Base-by-base conservation (phyloP, 2,113 vertebrate species). In the Hirundichthys speculiger region DNA sequence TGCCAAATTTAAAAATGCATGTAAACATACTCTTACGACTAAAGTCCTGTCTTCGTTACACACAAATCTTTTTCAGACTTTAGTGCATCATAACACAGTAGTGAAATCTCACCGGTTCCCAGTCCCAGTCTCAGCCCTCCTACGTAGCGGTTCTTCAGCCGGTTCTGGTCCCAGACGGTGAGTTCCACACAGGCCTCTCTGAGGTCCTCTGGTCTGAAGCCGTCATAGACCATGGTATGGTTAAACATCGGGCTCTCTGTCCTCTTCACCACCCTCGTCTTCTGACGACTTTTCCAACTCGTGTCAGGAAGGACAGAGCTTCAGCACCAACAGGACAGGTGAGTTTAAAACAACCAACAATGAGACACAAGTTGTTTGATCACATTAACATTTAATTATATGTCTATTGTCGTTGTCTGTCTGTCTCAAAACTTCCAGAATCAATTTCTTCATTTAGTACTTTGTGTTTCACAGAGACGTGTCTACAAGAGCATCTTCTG, bases 141-240 rank as follows among this genome's bases (percentile, higher is more conserved):
- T 15, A 99, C 82, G 75, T 94, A 96, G 74, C 95, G 94, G 86
- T 95, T 97, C 50, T 89, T 91, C 8, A 97, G 89, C 51, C 93
- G 91, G 77, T 96, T 93, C 11, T 95, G 95, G 77, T 97, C 95
- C 97, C 97, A 99, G 71, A 98, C 95, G 0, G 96, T 97, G 63
- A 99, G 92, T 66, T 99, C 96, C 55, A 95, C 64, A 12, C 96
- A 98, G 53, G 94, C 93, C 86, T 98, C 96, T 42, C 42, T 92
- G 24, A 99, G 81, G 69, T 99, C 95, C 69, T 95, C 94, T 14
- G 91, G 83, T 25, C 86, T 90, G 73, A 99, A 93, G 42, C 95
- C 95, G 7, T 99, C 95, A 0, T 96, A 98, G 50, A 98, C 95
- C 96, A 99, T 97, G 19, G 95, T 98, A 85, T 98, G 96, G 82